Percentiles rank a stretch among this genome's conserved stretches.
phyloP scores from a whole-genome alignment of 2,113 vertebrate genomes.

The Tachysurus fulvidraco region DNA sequence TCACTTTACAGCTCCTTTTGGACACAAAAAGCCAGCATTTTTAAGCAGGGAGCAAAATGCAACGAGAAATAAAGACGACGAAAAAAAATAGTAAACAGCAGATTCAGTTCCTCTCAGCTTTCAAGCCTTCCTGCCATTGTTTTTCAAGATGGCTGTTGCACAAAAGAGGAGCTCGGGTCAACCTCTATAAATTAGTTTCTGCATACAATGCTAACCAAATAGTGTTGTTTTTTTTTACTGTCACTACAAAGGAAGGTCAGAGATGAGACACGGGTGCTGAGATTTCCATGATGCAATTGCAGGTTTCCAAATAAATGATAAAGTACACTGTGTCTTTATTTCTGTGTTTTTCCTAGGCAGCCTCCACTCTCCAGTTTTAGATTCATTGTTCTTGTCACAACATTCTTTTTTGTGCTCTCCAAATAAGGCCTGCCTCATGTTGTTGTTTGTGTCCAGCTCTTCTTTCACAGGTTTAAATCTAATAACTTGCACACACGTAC shows the following conservation, averaged over 20 bases:
- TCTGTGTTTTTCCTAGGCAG: constrained; percentile 51
- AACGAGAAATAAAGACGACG: constrained; percentile 76
- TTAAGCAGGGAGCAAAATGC: constrained; percentile 79
- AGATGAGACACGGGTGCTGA: constrained; percentile 57
- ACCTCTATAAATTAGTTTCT: constrained; percentile 86
- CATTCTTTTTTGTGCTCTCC: constrained; percentile 61
- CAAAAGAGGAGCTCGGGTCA: constrained; percentile 89
- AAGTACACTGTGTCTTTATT: constrained; percentile 13
- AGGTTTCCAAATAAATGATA: constrained; percentile 58
- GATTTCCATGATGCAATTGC: constrained; percentile 65
- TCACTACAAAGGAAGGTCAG: constrained; percentile 79
- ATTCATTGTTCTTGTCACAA: constrained; percentile 71
- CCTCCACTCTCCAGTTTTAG: constrained; percentile 61
- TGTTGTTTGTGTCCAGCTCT: constrained; percentile 58
- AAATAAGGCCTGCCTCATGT: constrained; percentile 62
- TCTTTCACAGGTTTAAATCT: constrained; percentile 47
- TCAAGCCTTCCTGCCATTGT: constrained; percentile 98
- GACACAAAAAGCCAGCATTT: constrained; percentile 80
- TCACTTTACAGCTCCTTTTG: constrained; percentile 74
- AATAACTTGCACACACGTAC: not conserved
- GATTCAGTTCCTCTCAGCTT: constrained; percentile 83
- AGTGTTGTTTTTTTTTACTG: constrained; percentile 77
- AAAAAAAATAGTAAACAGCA: constrained; percentile 81
- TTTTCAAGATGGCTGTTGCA: constrained; percentile 81
- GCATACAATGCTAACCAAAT: constrained; percentile 87